Evolutionary conservation across 1,140 invertebrate species (phyloP).

Genomic region (Delia radicum): DNA sequence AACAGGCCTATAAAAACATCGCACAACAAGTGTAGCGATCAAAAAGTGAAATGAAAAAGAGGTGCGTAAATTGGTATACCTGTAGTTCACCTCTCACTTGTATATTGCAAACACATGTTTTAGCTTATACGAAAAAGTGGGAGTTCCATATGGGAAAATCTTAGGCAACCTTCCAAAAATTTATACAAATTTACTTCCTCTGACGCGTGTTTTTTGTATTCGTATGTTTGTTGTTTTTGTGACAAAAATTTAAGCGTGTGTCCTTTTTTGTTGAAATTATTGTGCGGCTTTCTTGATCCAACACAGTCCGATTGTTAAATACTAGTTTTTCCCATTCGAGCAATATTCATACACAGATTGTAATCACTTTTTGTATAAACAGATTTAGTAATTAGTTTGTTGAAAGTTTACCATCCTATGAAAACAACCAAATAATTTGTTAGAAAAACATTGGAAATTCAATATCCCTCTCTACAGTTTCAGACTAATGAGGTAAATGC

Average conservation of each 20-base stretch:
- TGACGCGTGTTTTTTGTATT: background rate
- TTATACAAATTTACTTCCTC: background rate
- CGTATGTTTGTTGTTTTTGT: background rate
- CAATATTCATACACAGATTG: background rate
- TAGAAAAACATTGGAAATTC: background rate
- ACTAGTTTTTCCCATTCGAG: background rate
- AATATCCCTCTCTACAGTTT: background rate
- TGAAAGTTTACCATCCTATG: background rate
- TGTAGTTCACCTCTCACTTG: background rate
- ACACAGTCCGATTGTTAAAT: background rate
- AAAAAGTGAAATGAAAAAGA: too few species aligned
- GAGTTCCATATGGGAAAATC: conserved; percentile 8
- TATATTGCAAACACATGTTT: background rate
- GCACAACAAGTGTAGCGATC: background rate
- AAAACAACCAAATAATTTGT: background rate
- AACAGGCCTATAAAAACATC: background rate
- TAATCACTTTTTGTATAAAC: background rate
- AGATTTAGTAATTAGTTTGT: conserved; percentile 7
- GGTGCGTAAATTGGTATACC: too few species aligned
- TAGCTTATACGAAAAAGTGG: background rate
- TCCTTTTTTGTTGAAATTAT: background rate
- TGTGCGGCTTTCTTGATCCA: conserved; percentile 10
- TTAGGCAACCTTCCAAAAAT: background rate
- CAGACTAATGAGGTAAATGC: background rate
- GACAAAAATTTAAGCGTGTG: background rate